A percentile compares a stretch with the other conserved stretches of the same genome.
Evolutionary conservation across 1,140 invertebrate genomes (phyloP).

Genomic region (Drosophila grimshawi): DNA sequence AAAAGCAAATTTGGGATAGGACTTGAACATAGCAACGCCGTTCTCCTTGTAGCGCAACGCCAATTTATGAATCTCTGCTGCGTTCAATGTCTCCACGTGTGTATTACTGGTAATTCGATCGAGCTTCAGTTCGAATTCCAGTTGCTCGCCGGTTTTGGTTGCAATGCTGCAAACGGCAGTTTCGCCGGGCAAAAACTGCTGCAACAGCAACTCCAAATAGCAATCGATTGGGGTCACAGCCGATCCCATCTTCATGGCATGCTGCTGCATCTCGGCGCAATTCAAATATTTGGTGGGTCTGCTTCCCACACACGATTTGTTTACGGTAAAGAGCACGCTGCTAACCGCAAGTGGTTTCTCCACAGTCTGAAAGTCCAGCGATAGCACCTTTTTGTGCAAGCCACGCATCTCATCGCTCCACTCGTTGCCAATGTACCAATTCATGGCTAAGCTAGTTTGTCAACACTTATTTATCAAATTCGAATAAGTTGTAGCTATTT

Average conservation of each 20-base stretch:
- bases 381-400: conserved; percentile 65
- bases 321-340: conserved; percentile 58
- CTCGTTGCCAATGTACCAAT: conserved; percentile 78
- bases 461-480: neutral
- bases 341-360: conserved; percentile 64
- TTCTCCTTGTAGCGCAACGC: conserved; percentile 73
- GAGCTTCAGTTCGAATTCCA: conserved; percentile 62
- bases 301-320: conserved; percentile 42
- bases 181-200: conserved; percentile 77
- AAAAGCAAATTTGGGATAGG: conserved; percentile 76
- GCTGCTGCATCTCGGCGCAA: conserved; percentile 25
- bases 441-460: conserved; percentile 46
- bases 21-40: conserved; percentile 80
- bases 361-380: conserved; percentile 49
- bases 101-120: conserved; percentile 55
- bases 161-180: conserved; percentile 65
- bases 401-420: conserved; percentile 63
- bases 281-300: conserved; percentile 58
- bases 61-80: conserved; percentile 58
- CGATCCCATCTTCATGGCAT: conserved; percentile 66
- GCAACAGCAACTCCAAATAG: conserved; percentile 75
- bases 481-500: neutral
- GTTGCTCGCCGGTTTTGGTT: conserved; percentile 54
- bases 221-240: conserved; percentile 72
- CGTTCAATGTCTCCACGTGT: conserved; percentile 64